Percentiles rank a stretch among this genome's conserved stretches.
phyloP scores from a whole-genome alignment of 2,113 vertebrate genomes.

The Amia ocellicauda region DNA sequence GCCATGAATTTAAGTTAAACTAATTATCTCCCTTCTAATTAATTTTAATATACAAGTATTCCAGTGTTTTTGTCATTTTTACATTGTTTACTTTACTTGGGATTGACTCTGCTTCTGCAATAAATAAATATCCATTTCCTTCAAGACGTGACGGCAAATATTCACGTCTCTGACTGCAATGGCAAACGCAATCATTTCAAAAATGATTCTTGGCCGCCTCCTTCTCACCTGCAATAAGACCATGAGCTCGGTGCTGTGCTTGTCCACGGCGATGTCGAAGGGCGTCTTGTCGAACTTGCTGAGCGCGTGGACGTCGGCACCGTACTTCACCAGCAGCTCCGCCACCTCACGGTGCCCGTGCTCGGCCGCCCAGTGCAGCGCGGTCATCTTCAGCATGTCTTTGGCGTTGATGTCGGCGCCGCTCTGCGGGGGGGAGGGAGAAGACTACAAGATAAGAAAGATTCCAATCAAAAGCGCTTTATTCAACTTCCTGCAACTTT shows the following conservation, averaged over 20 bases:
- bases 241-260: constrained; percentile 75
- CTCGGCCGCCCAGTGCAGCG: constrained; percentile 88
- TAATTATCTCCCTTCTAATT: too few relatives aligned
- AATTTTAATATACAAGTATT: too few relatives aligned
- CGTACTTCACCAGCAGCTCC: constrained; percentile 77
- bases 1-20: too few relatives aligned
- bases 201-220: too few relatives aligned
- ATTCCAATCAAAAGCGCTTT: not conserved
- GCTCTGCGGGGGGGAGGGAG: constrained; percentile 56
- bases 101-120: too few relatives aligned
- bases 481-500: too few relatives aligned
- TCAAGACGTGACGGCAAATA: too few relatives aligned
- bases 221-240: constrained; percentile 67
- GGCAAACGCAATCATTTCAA: too few relatives aligned
- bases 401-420: constrained; percentile 90
- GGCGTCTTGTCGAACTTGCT: constrained; percentile 91
- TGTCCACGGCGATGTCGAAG: constrained; percentile 82
- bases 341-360: constrained; percentile 74
- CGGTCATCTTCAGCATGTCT: constrained; percentile 96
- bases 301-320: constrained; percentile 78
- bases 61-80: too few relatives aligned
- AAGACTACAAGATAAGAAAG: not conserved
- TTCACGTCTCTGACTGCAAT: too few relatives aligned
- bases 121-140: too few relatives aligned
- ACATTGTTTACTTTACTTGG: too few relatives aligned